Evolutionary conservation across 2,113 vertebrate species (phyloP).

Genomic region (Amphiprion percula): DNA sequence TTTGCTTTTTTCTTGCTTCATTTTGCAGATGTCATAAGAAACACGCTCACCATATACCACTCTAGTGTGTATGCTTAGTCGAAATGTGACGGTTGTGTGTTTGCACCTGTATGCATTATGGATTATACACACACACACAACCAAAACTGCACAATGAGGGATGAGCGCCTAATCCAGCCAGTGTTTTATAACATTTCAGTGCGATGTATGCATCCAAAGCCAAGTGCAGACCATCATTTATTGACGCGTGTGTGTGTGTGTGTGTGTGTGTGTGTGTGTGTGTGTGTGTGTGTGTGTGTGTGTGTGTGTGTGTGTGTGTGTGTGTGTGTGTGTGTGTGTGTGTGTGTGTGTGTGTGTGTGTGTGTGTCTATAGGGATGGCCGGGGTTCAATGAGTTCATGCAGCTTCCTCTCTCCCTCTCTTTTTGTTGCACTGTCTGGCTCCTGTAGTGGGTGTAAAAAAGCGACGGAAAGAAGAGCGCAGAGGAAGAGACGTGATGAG

Average conservation of each 20-base stretch:
- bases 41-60: neutral
- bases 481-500: slow-evolving; percentile 57
- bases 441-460: slow-evolving; percentile 31
- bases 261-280: slow-evolving; percentile 14
- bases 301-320: slow-evolving; percentile 14
- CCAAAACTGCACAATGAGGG: neutral
- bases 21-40: slow-evolving; percentile 3
- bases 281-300: slow-evolving; percentile 13
- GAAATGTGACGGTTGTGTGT: slow-evolving; percentile 7
- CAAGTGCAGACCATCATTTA: slow-evolving; percentile 67
- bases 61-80: neutral
- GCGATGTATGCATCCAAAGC: slow-evolving; percentile 52
- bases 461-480: slow-evolving; percentile 24
- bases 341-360: slow-evolving; percentile 16
- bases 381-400: slow-evolving; percentile 65
- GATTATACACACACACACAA: slow-evolving; percentile 1
- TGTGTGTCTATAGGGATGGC: slow-evolving; percentile 40
- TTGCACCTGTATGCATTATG: slow-evolving; percentile 31
- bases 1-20: slow-evolving; percentile 25
- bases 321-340: slow-evolving; percentile 16
- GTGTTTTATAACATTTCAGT: slow-evolving; percentile 35
- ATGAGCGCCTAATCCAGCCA: slow-evolving; percentile 18
- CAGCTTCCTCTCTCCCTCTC: slow-evolving; percentile 34
- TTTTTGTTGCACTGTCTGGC: slow-evolving; percentile 55
- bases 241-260: slow-evolving; percentile 54